A percentile compares a stretch with the other conserved stretches of the same genome.
These are phyloP conservation scores for Siniperca obscura DNA, from an alignment of 2,797 vertebrate genomes.

Conservation along the genomic window DNA sequence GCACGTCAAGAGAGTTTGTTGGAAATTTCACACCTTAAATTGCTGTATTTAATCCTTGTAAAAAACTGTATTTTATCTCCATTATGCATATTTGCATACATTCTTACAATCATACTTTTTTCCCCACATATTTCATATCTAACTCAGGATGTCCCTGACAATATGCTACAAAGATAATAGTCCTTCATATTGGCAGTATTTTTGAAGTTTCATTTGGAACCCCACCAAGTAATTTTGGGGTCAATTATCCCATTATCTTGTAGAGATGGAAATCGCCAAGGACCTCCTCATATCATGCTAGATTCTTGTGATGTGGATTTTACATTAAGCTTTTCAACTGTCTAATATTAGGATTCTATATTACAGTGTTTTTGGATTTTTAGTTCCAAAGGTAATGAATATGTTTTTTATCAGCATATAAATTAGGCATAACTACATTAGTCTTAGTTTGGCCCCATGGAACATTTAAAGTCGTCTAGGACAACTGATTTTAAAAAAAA, in stretches of 20 bases:
- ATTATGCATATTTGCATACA: neutral
- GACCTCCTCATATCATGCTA: neutral
- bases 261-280: neutral
- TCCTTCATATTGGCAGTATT: neutral
- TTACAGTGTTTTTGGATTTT: neutral
- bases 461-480: slow-evolving; percentile 11
- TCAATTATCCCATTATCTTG: neutral
- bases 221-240: neutral
- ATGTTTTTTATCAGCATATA: slow-evolving; percentile 12
- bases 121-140: neutral
- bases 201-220: neutral
- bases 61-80: neutral
- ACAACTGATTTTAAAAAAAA: slow-evolving; percentile 2
- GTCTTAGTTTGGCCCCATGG: neutral
- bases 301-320: neutral
- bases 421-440: neutral
- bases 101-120: neutral
- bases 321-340: neutral
- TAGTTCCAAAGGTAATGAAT: neutral
- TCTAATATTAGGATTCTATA: neutral
- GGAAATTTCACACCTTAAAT: neutral
- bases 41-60: neutral
- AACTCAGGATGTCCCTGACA: neutral
- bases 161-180: neutral
- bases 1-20: neutral